Evolutionary conservation across 23 tunicate genomes (phyloP).

Genomic region (Aplidium turbinatum): DNA sequence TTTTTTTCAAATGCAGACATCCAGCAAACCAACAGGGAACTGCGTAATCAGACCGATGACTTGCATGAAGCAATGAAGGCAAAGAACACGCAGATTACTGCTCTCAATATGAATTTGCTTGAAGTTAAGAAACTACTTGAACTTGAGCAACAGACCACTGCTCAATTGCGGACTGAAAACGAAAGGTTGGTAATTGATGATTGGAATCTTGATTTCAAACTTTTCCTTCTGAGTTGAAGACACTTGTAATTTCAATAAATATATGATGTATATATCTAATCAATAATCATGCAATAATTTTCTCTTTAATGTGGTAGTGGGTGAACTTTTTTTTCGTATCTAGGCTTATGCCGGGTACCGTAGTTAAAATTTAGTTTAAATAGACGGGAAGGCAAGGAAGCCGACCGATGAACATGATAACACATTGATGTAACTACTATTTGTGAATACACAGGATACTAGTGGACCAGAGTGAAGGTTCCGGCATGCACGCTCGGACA

Average conservation of each 20-base stretch:
- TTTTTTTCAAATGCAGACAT: constrained; percentile 27
- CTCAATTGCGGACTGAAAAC: constrained; percentile 17
- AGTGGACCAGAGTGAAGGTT: constrained; percentile 73
- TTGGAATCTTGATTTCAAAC: background rate
- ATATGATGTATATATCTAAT: too few relatives aligned
- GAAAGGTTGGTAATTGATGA: constrained; percentile 27
- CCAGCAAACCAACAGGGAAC: constrained; percentile 41
- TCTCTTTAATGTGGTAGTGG: background rate
- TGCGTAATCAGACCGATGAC: constrained; percentile 53
- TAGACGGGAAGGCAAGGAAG: too few relatives aligned
- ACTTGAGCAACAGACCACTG: constrained; percentile 21
- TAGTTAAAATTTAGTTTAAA: too few relatives aligned
- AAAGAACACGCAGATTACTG: constrained; percentile 50
- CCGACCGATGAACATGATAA: too few relatives aligned
- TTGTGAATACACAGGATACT: constrained; percentile 31
- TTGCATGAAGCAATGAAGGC: constrained; percentile 57
- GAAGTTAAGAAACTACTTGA: constrained; percentile 46
- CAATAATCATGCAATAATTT: too few relatives aligned
- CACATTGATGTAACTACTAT: background rate
- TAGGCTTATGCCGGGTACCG: too few relatives aligned
- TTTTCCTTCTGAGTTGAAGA: too few relatives aligned
- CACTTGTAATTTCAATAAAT: too few relatives aligned
- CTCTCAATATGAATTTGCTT: constrained; percentile 50
- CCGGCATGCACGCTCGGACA: constrained; percentile 84
- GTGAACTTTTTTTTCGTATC: too few relatives aligned